Conservation (phyloP, 2,888 invertebrate species). For the Petrolisthes manimaculis region DNA sequence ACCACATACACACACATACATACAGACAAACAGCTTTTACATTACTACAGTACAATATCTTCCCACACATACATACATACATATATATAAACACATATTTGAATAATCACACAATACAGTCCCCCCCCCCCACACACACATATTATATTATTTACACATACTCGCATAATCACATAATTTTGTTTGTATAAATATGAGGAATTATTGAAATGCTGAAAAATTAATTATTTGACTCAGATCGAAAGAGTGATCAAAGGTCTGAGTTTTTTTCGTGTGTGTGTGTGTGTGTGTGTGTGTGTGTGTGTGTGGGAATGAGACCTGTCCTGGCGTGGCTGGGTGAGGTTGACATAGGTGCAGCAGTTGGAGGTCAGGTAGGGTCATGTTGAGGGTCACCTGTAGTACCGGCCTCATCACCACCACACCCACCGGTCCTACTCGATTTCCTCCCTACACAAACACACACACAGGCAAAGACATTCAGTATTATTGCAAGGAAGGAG, state of each 20-base stretch:
- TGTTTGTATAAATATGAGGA: too few species aligned
- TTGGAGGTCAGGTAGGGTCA: neutral
- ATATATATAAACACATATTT: constrained; percentile 20
- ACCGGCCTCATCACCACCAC: neutral
- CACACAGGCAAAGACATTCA: too few species aligned
- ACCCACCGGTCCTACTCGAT: neutral
- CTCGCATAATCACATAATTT: neutral
- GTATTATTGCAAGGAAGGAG: too few species aligned
- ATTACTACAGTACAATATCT: neutral
- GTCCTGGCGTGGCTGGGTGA: neutral
- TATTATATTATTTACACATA: neutral
- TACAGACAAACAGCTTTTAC: neutral
- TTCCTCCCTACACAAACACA: neutral
- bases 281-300: too few species aligned
- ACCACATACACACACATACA: neutral
- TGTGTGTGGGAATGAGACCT: neutral
- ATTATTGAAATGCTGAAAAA: too few species aligned
- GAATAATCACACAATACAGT: neutral
- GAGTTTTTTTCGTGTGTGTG: too few species aligned
- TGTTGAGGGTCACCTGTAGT: neutral
- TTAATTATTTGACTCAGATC: too few species aligned
- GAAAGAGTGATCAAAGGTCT: too few species aligned
- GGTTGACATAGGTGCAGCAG: constrained; percentile 14
- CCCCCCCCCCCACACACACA: constrained; percentile 1
- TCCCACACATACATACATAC: constrained; percentile 18